A percentile compares a stretch with the other conserved stretches of the same genome.
These are phyloP conservation scores for Stercorarius parasiticus DNA, from an alignment of 2,113 vertebrate genomes.

Conservation along the genomic window DNA sequence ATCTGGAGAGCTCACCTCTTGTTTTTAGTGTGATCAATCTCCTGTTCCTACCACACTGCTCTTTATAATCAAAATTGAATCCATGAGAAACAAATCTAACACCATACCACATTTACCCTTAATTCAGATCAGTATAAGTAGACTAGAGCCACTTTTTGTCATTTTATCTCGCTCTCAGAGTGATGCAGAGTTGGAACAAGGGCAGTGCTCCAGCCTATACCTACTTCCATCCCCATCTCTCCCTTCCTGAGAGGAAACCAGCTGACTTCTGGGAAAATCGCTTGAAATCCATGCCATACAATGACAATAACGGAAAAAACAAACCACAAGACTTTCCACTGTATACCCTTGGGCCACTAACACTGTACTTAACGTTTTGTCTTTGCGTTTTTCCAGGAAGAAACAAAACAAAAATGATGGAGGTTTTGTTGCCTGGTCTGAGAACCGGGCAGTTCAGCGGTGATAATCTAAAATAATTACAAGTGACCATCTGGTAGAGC, in stretches of 20 bases:
- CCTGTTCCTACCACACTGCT: not conserved
- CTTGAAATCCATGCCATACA: not conserved
- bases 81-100: not conserved
- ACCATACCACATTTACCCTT: not conserved
- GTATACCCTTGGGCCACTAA: not conserved
- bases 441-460: not conserved
- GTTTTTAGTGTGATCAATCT: not conserved
- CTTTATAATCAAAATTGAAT: not conserved
- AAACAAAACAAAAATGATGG: not conserved
- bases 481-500: not conserved
- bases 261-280: not conserved
- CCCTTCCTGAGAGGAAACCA: not conserved
- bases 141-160: not conserved
- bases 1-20: not conserved
- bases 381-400: not conserved
- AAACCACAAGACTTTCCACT: not conserved
- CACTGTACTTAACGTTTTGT: accelerated
- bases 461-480: not conserved
- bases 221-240: not conserved
- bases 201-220: not conserved
- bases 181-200: not conserved
- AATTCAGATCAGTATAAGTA: not conserved
- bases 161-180: not conserved
- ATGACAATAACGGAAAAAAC: not conserved
- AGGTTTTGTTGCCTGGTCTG: not conserved